Evolutionary conservation across 1,140 invertebrate genomes (phyloP).

Genomic region (Nautilus pompilius): DNA sequence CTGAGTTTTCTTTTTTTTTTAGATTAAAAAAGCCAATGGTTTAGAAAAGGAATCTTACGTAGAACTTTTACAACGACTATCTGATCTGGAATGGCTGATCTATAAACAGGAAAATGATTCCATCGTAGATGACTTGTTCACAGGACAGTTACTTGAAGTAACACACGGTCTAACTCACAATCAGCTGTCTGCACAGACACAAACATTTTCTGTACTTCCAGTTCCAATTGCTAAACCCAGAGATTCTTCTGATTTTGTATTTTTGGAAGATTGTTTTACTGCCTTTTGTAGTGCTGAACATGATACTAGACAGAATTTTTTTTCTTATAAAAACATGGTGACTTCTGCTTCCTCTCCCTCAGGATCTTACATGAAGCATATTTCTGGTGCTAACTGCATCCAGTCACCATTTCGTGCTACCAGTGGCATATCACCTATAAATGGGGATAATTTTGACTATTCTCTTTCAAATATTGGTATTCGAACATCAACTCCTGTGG

Average conservation of each 20-base stretch:
- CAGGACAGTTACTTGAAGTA: conserved; percentile 49
- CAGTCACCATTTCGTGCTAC: too few relatives aligned
- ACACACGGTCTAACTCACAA: conserved; percentile 40
- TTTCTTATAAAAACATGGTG: too few relatives aligned
- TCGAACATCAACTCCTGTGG: conserved; percentile 48
- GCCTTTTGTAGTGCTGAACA: conserved; percentile 48
- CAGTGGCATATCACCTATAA: too few relatives aligned
- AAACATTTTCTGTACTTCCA: conserved; percentile 49
- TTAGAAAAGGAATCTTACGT: conserved; percentile 48
- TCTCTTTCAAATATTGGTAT: too few relatives aligned
- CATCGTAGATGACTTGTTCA: conserved; percentile 45
- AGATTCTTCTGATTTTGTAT: conserved; percentile 35
- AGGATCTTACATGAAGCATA: too few relatives aligned
- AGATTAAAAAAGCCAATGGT: conserved; percentile 50
- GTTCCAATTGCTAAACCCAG: conserved; percentile 40
- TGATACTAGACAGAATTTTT: conserved; percentile 26
- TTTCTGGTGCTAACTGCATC: too few relatives aligned
- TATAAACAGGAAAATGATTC: conserved; percentile 49
- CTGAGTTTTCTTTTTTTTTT: conserved; percentile 11
- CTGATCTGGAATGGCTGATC: conserved; percentile 50
- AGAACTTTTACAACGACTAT: conserved; percentile 48
- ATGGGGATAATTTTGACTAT: too few relatives aligned
- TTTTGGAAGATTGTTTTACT: conserved; percentile 47
- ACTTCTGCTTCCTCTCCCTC: too few relatives aligned
- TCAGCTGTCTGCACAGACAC: conserved; percentile 47